Conservation (phyloP, 2,113 vertebrate genomes). For the Cardinalis cardinalis region DNA sequence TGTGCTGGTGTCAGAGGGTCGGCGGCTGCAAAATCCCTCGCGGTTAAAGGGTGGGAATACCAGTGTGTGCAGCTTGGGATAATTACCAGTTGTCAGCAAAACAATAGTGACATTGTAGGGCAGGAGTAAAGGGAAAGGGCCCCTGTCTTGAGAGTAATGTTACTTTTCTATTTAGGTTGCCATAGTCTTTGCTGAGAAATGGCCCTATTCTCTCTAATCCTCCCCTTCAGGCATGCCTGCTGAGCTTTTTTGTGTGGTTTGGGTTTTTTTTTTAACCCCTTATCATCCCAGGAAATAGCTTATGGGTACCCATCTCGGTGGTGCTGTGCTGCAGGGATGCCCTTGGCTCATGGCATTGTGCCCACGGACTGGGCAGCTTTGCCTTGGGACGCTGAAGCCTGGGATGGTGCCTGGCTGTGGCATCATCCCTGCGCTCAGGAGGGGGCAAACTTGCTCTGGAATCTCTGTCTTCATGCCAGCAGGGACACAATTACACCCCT, state of each 20-base stretch:
- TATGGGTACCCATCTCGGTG: background rate
- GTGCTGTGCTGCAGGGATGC: rapidly evolving
- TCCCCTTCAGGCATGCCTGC: constrained; percentile 44
- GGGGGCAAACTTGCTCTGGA: background rate
- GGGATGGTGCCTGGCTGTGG: background rate
- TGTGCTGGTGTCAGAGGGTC: constrained; percentile 56
- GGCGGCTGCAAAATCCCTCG: constrained; percentile 34
- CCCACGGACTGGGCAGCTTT: background rate
- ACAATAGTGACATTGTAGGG: constrained; percentile 65
- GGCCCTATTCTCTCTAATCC: constrained; percentile 61
- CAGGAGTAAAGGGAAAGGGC: constrained; percentile 46
- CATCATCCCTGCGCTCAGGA: background rate
- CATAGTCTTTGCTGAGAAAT: constrained; percentile 54
- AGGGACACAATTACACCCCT: background rate
- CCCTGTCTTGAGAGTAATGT: constrained; percentile 41
- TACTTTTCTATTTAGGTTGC: constrained; percentile 58
- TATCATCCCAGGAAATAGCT: background rate
- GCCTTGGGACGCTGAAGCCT: background rate
- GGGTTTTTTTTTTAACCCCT: constrained; percentile 16
- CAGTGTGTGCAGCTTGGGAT: constrained; percentile 58
- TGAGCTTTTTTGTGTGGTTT: constrained; percentile 13
- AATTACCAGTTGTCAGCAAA: constrained; percentile 68
- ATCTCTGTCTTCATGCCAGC: background rate
- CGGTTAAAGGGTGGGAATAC: constrained; percentile 57
- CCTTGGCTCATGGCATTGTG: background rate